Evolutionary conservation across 1,140 invertebrate genomes (phyloP), one percentile per base, ranked within the genome.

Genomic region (Caenorhabditis briggsae): DNA sequence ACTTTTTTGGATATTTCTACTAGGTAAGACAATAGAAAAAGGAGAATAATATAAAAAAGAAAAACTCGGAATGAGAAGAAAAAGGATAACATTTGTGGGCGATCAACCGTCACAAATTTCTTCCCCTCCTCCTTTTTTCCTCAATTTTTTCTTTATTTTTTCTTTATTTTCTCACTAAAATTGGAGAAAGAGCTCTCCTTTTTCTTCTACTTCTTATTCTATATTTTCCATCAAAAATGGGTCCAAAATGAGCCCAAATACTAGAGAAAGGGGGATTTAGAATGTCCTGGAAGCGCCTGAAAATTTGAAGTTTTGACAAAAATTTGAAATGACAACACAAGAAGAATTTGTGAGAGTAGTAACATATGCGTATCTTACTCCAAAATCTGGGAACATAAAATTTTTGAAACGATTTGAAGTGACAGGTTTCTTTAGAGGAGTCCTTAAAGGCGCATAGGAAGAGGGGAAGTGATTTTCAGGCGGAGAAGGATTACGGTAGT

Each of bases 61-160:
- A 33, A 53, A 78, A 50, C 20, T 53, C 7, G 2, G 23, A 78
- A 53, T 12, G 50, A 53, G 5, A 50, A 48, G 41, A 14, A 50
- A 48, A n/a, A 70, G n/a, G 41, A 70, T 14, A 78, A 18, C 46
- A 78, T 78, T 78, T 78, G 43, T 23, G 70, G 46, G 70, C 46
- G 70, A 78, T 78, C 70, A 78, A 78, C 70, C 70, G 70, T 78
- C 70, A 23, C 46, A 50, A 50, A 78, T 74, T 9, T 48, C 14
- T 78, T 50, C 50, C 23, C 46, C 70, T 78, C 18, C 64, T 46
- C 1, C 46, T 25, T 78, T 20, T 41, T 23, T 59, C n/a, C 8
- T n/a, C 16, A 23, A 59, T 46, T 41, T 33, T 41, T 70, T 3
- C 46, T 43, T 18, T 7, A 18, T 12, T 33, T 25, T 9, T 25